phyloP scores from a whole-genome alignment of 2,113 vertebrate genomes.

The Albula glossodonta region DNA sequence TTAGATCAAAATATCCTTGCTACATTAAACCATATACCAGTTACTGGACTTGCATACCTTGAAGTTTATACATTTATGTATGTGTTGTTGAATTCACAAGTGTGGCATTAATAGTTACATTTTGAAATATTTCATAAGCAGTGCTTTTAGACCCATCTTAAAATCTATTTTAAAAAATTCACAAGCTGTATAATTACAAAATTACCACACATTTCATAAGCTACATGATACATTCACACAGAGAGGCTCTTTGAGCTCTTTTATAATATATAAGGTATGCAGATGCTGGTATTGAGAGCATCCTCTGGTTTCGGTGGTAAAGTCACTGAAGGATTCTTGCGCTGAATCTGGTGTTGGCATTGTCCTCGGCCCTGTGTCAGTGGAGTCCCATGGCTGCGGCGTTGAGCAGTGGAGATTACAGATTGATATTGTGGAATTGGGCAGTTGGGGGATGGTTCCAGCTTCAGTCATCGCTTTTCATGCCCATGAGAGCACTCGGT shows the following conservation, averaged over 20 bases:
- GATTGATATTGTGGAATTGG: not conserved
- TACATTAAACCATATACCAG: not conserved
- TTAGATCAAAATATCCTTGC: not conserved
- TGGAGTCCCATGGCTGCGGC: not conserved
- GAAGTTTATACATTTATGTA: not conserved
- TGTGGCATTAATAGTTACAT: not conserved
- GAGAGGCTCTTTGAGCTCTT: too few species aligned
- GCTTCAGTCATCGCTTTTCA: not conserved
- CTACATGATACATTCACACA: too few species aligned
- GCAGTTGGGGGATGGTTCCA: not conserved
- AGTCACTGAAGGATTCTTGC: not conserved
- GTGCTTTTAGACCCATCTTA: too few species aligned
- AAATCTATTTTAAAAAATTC: too few species aligned
- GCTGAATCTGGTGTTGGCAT: not conserved
- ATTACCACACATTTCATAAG: too few species aligned
- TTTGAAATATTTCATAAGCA: not conserved
- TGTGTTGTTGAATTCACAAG: not conserved
- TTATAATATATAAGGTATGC: not conserved
- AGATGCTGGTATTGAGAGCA: not conserved
- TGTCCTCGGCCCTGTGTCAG: not conserved
- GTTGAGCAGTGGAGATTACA: not conserved
- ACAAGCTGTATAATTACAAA: too few species aligned
- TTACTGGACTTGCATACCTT: not conserved
- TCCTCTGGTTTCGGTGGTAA: not conserved
- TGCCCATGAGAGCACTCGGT: conserved; percentile 20